These are phyloP conservation scores for Catajapyx aquilonaris DNA, from an alignment of 1,140 invertebrate genomes.

Conservation along the genomic window DNA sequence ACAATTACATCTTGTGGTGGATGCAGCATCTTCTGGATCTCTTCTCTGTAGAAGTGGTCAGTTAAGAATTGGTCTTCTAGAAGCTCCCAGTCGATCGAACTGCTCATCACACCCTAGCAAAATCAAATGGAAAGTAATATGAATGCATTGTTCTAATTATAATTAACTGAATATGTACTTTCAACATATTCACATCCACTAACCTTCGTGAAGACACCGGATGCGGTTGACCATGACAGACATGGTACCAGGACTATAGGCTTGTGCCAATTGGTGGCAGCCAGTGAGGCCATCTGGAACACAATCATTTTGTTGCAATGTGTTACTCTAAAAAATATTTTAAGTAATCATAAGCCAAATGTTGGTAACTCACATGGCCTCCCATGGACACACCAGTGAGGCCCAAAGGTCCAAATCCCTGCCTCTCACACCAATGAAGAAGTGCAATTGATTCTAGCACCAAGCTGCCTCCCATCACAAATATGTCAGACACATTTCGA, in stretches of 20 bases:
- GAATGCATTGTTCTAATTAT: no score
- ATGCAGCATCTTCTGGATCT: constrained; percentile 52
- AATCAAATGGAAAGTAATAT: constrained; percentile 8
- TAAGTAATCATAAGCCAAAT: constrained; percentile 7
- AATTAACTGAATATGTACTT: neutral
- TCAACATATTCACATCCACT: constrained; percentile 3
- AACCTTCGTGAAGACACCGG: constrained; percentile 83
- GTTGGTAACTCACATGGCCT: constrained; percentile 59
- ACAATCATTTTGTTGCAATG: neutral
- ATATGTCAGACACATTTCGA: constrained; percentile 91
- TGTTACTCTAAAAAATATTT: constrained; percentile 5
- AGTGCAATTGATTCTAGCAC: constrained; percentile 83
- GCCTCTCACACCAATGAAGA: constrained; percentile 77
- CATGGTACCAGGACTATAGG: constrained; percentile 84
- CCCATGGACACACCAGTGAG: constrained; percentile 99
- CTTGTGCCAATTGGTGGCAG: constrained; percentile 83
- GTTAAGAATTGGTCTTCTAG: constrained; percentile 73
- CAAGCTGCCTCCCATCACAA: constrained; percentile 96
- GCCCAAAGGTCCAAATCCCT: constrained; percentile 73
- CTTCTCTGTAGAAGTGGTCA: constrained; percentile 57
- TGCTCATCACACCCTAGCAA: constrained; percentile 73
- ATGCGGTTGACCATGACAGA: constrained; percentile 91
- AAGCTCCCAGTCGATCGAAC: constrained; percentile 82
- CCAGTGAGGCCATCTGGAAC: constrained; percentile 83
- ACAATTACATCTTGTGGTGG: constrained; percentile 19